Base-by-base conservation (phyloP, 2,113 vertebrate species). In the Myiagra hebetior region DNA sequence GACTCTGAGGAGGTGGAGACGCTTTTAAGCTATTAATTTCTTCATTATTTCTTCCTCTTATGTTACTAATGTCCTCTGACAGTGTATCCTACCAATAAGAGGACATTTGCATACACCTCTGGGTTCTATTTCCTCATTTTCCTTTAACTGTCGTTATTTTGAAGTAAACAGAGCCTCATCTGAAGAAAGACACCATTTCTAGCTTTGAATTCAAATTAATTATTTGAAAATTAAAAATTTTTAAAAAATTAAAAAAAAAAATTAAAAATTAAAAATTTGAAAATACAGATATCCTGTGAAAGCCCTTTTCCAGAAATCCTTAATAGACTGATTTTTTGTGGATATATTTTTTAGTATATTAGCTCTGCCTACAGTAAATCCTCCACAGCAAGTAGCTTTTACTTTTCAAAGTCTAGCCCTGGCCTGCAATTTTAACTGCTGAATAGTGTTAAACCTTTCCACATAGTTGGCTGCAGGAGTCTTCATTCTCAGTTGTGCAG, bases 41-140 rank as follows among this genome's bases (percentile, higher is more conserved):
- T 44, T 75, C 10, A 10, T 82, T 88, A 33, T 72, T 73, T 92
- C 21, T 47, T 93, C 78, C 30, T 75, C 14, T 76, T 9, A 2
- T 8, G 5, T 55, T 59, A n/a, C 23, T 72, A 4, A 47, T 44
- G 2, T 55, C 55, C 27, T 76, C 49, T 79, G 72, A 12, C 49
- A 56, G 19, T 56, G 28, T 65, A 0, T 74, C 19, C 30, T 72
- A 22, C 79, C 46, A 76, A 27, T 33, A 42, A 50, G 60, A 68
- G 42, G 42, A 46, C 1, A 17, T 39, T 17, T 42, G 24, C 2
- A 1, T 67, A 9, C 1, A 4, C 6, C 12, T 39, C 65, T 50
- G 70, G 20, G 17, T 65, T 27, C 1, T 37, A 59, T 13, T 52
- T 69, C 31, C 26, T 49, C 15, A 1, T 35, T 84, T 89, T 73